phyloP scores from a whole-genome alignment of 2,113 vertebrate genomes.

The Scopus umbretta region DNA sequence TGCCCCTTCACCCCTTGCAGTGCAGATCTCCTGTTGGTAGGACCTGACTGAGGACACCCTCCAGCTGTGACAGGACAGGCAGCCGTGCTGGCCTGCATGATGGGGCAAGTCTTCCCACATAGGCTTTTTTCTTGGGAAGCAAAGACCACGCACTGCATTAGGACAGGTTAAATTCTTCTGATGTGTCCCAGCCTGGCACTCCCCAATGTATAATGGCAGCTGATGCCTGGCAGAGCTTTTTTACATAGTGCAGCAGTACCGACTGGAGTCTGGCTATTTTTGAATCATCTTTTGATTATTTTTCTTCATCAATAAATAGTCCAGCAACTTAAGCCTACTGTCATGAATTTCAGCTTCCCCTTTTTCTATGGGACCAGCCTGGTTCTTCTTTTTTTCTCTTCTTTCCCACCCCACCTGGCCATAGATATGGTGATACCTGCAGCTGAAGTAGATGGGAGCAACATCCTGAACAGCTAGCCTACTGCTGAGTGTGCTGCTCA shows the following conservation, averaged over 20 bases:
- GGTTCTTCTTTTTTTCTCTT: neutral
- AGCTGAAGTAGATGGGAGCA: neutral
- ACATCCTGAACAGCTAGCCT: neutral
- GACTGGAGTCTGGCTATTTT: neutral
- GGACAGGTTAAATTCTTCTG: neutral
- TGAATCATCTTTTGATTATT: neutral
- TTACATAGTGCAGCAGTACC: accelerated
- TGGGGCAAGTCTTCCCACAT: neutral
- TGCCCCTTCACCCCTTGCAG: neutral
- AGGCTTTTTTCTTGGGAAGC: neutral
- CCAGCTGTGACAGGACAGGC: neutral
- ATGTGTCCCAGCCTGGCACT: neutral
- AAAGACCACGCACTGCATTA: accelerated
- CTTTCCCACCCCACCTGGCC: neutral
- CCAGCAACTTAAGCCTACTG: neutral
- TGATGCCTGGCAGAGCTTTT: neutral
- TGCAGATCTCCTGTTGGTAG: neutral
- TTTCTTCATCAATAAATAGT: neutral
- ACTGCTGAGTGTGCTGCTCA: neutral
- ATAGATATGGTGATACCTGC: neutral
- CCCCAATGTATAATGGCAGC: neutral
- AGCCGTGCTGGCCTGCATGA: accelerated
- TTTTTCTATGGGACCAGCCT: neutral
- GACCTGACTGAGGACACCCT: neutral
- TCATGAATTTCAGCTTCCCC: neutral